Evolutionary conservation across 2,113 vertebrate genomes (phyloP), one percentile per base, ranked within the genome.

Genomic region (Cnemophilus loriae): DNA sequence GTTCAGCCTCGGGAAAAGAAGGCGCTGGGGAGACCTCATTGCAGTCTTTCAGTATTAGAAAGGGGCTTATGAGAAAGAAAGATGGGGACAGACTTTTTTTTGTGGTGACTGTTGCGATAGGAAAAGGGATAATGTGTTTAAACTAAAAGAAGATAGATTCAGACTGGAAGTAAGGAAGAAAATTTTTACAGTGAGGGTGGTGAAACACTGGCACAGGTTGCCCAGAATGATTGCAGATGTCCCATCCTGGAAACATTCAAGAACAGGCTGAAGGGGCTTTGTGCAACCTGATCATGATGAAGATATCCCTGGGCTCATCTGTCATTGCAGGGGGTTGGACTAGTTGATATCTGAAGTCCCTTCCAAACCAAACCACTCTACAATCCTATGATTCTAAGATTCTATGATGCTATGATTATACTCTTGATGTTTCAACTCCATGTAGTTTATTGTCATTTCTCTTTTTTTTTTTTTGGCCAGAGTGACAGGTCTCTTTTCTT

Each of bases 381-480:
- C 27, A 9, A 59, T 57, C 21, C 23, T 56, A 20, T 30, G 18
- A 57, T 64, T 10, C 16, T n/a, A 30, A 19, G 22, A 47, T 13
- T 20, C 23, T 32, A 42, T 67, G 27, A 57, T 18, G 44, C 18
- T 35, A 28, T 23, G 8, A 65, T 15, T 69, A 8, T 41, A 13
- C 33, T 69, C 20, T 47, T 33, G 71, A 14, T 61, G 6, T 11
- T 85, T 46, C n/a, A 83, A 56, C 5, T 76, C 22, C 11, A 28
- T 47, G 30, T 39, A 37, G 47, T 65, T 81, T 61, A 47, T 35
- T 53, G 9, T 19, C 0, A 44, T 55, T 70, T 74, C 4, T 41
- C 2, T 17, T 8, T 19, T 10, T 35, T 27, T 21, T 64, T 64
- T 52, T 35, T 79, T 63, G 0, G 2, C 3, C 13, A 8, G 12